Percentiles rank a stretch among this genome's conserved stretches.
Evolutionary conservation across 2,113 vertebrate species (phyloP).

Genomic region (Albula glossodonta): DNA sequence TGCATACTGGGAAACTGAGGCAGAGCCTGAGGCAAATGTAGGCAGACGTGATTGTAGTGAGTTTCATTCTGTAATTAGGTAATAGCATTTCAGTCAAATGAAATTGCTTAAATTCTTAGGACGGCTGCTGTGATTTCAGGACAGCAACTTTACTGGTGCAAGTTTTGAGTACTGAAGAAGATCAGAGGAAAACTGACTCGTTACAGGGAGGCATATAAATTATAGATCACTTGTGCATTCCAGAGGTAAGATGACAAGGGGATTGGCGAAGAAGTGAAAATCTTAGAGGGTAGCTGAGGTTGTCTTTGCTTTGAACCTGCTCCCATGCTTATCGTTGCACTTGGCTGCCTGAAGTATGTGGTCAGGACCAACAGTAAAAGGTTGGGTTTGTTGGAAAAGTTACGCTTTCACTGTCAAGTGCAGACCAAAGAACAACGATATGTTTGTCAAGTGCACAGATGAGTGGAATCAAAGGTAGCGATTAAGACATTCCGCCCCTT

Average conservation of each 20-base stretch:
- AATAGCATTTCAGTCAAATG: not conserved
- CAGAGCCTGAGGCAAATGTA: too few relatives aligned
- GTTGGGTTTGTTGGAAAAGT: not conserved
- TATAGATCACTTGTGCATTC: not conserved
- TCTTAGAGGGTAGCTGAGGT: not conserved
- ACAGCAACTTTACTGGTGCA: not conserved
- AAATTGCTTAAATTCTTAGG: not conserved
- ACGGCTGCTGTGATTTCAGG: not conserved
- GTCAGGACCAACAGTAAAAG: not conserved
- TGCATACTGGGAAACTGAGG: not conserved
- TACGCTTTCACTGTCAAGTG: too few relatives aligned
- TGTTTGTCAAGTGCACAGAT: not conserved
- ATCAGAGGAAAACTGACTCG: not conserved
- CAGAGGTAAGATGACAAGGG: not conserved
- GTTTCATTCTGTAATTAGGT: not conserved
- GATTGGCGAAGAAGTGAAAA: not conserved
- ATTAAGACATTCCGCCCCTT: conserved; percentile 20
- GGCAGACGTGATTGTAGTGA: too few relatives aligned
- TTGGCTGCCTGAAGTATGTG: not conserved
- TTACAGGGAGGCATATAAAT: not conserved
- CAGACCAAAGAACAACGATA: too few relatives aligned
- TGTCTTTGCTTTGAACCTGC: not conserved
- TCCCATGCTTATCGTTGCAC: not conserved
- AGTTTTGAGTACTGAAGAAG: not conserved
- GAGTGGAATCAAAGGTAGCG: not conserved